Evolutionary conservation across 2,797 vertebrate species (phyloP).

Genomic region (Scleropages formosus): DNA sequence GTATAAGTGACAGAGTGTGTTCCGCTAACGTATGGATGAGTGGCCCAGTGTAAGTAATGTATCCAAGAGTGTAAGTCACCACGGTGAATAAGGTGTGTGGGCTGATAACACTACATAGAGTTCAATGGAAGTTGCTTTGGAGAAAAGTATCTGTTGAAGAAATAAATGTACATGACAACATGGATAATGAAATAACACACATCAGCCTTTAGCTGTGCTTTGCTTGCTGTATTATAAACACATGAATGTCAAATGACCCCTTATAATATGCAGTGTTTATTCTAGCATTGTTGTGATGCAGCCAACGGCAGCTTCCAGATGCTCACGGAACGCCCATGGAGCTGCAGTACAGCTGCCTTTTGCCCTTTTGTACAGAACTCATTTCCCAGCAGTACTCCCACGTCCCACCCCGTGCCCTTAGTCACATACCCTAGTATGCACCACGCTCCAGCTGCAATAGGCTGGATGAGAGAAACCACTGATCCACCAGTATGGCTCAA

Average conservation of each 20-base stretch:
- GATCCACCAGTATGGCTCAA: background rate
- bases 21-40: too few relatives aligned
- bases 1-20: too few relatives aligned
- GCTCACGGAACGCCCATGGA: constrained; percentile 53
- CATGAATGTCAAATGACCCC: background rate
- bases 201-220: background rate
- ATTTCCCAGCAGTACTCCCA: background rate
- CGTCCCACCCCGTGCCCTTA: constrained; percentile 25
- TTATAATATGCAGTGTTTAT: too few relatives aligned
- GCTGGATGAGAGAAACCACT: background rate
- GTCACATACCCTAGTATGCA: constrained; percentile 9
- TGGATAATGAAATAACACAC: too few relatives aligned
- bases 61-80: too few relatives aligned
- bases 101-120: too few relatives aligned
- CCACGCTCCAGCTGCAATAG: constrained; percentile 15
- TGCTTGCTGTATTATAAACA: background rate
- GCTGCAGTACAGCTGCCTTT: constrained; percentile 56
- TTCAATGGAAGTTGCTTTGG: too few relatives aligned
- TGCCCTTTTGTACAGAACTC: constrained; percentile 43
- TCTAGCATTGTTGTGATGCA: constrained; percentile 47
- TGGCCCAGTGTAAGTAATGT: too few relatives aligned
- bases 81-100: too few relatives aligned
- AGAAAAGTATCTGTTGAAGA: too few relatives aligned
- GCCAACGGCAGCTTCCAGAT: constrained; percentile 48
- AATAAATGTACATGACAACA: too few relatives aligned